These are phyloP conservation scores for Nixonia krombeini DNA, from an alignment of 1,140 invertebrate species.

Conservation along the genomic window DNA sequence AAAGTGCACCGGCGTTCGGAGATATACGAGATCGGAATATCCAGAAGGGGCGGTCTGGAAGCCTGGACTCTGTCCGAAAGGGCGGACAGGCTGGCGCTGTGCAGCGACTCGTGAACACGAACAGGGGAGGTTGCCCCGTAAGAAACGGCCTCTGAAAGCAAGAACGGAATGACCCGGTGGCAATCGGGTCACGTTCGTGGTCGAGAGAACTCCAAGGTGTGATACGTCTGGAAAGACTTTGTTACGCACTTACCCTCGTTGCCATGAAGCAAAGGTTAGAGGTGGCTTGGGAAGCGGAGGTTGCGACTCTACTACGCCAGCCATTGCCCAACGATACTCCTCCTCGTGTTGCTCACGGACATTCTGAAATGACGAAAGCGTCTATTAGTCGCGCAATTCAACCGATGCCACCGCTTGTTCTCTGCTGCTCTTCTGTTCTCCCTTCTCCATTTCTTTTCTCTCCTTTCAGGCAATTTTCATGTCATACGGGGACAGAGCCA, in stretches of 20 bases:
- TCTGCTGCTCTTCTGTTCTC: too few relatives aligned
- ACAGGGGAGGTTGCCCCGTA: conserved; percentile 7
- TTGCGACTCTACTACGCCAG: conserved; percentile 51
- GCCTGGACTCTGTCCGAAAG: conserved; percentile 48
- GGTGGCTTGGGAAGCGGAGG: conserved; percentile 48
- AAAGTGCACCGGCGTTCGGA: conserved; percentile 18
- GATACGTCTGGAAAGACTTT: conserved; percentile 46
- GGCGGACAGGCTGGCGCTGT: conserved; percentile 11
- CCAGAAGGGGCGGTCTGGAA: conserved; percentile 58
- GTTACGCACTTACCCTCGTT: conserved; percentile 61
- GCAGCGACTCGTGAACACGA: conserved; percentile 6
- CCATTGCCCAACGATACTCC: conserved; percentile 57
- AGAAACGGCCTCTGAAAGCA: conserved; percentile 32
- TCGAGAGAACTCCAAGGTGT: conserved; percentile 36
- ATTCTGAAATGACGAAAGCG: conserved; percentile 53
- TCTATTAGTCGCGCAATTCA: too few relatives aligned
- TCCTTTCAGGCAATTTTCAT: too few relatives aligned
- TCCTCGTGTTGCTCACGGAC: conserved; percentile 47
- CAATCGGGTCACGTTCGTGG: conserved; percentile 42
- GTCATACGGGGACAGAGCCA: too few relatives aligned
- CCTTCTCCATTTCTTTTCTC: too few relatives aligned
- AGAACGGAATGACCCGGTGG: conserved; percentile 38
- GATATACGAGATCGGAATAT: conserved; percentile 61
- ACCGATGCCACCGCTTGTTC: too few relatives aligned
- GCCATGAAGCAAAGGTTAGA: conserved; percentile 56